Conservation (phyloP, 2,888 invertebrate species). For the Cyrtodaria siliqua region DNA sequence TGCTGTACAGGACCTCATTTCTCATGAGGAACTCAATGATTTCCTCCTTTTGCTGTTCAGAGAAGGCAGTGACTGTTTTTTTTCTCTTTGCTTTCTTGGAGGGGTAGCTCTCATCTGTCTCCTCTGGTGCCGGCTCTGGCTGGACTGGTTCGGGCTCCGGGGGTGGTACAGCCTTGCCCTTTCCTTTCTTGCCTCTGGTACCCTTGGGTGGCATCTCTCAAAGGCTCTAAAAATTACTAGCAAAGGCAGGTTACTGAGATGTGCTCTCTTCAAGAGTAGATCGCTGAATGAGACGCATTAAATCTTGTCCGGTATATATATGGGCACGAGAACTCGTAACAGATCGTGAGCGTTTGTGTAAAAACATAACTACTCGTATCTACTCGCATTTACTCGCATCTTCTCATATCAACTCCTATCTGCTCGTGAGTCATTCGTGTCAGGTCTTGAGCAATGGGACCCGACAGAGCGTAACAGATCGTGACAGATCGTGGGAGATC, state of each 20-base stretch:
- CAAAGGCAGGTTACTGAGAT: not conserved
- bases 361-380: constrained; percentile 3
- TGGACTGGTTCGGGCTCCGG: constrained; percentile 49
- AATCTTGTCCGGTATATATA: not conserved
- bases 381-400: constrained; percentile 9
- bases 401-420: constrained; percentile 16
- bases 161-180: constrained; percentile 18
- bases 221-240: constrained; percentile 8
- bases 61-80: constrained; percentile 4
- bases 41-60: constrained; percentile 42
- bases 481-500: constrained; percentile 25
- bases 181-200: constrained; percentile 14
- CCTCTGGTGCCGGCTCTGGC: constrained; percentile 40
- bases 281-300: constrained; percentile 6
- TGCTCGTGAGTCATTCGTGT: constrained; percentile 19
- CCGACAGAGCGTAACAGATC: constrained; percentile 8
- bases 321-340: constrained; percentile 6
- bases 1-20: constrained; percentile 26
- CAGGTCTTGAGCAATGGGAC: constrained; percentile 5
- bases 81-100: not conserved
- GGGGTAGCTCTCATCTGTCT: constrained; percentile 2
- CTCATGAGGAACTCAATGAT: constrained; percentile 44
- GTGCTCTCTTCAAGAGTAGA: constrained; percentile 9
- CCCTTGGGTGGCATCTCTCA: constrained; percentile 23
- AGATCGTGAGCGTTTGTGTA: constrained; percentile 13